phyloP scores from a whole-genome alignment of 2,113 vertebrate species.

The Malaclemys terrapin region DNA sequence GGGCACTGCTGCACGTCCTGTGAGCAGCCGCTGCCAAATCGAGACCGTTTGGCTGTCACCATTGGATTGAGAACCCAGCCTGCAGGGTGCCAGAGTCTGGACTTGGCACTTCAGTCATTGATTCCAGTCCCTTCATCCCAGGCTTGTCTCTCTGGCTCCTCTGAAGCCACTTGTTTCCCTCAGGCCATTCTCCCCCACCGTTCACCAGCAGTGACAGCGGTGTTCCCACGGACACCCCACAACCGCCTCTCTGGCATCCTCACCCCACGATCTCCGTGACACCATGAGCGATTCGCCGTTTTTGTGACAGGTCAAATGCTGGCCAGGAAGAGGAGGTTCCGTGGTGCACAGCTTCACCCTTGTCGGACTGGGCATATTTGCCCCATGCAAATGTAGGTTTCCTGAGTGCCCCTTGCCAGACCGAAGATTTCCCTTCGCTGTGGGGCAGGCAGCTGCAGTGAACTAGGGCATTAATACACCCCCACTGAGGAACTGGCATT shows the following conservation, averaged over 20 bases:
- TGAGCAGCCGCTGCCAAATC: not conserved
- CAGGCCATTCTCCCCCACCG: not conserved
- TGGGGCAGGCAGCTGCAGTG: not conserved
- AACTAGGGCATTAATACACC: not conserved
- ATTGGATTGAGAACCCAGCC: no score
- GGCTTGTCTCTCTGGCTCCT: not conserved
- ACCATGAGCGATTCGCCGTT: fast-evolving
- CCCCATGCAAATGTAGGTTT: not conserved
- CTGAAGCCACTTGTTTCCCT: not conserved
- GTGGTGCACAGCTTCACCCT: no score
- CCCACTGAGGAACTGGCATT: not conserved
- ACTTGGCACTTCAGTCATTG: not conserved
- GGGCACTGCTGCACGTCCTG: not conserved
- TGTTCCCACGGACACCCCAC: not conserved
- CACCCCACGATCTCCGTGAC: fast-evolving
- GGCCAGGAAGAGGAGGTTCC: not conserved
- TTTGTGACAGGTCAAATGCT: not conserved
- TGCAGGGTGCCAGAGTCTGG: not conserved
- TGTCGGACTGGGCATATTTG: not conserved
- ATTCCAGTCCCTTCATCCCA: not conserved
- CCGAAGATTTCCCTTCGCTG: not conserved
- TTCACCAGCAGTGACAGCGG: not conserved
- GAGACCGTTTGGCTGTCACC: not conserved
- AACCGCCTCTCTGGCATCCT: not conserved
- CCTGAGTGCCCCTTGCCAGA: not conserved